These are phyloP conservation scores for Elaphurus davidianus DNA, from an alignment of 2,113 vertebrate species.

Conservation along the genomic window DNA sequence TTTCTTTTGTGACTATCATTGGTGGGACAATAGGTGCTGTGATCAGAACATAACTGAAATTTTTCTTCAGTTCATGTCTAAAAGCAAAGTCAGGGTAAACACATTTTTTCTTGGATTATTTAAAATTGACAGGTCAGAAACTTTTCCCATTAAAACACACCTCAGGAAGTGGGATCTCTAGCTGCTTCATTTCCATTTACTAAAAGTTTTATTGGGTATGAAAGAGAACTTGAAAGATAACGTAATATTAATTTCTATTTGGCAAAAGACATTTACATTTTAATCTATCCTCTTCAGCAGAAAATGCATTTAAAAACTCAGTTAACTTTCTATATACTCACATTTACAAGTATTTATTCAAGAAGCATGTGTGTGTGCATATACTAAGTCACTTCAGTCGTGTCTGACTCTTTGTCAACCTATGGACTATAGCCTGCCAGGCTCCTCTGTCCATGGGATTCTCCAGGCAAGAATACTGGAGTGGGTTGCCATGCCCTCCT, in stretches of 20 bases:
- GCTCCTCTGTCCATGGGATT: neutral
- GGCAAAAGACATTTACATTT: neutral
- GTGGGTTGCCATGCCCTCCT: neutral
- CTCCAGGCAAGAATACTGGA: neutral
- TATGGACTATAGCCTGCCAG: neutral
- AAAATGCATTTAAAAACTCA: constrained; percentile 20
- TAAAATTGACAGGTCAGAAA: constrained; percentile 1
- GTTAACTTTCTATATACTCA: neutral
- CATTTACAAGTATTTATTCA: neutral
- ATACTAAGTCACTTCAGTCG: neutral
- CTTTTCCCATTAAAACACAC: neutral
- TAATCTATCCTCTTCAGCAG: neutral
- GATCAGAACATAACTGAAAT: neutral
- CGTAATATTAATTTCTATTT: constrained; percentile 13
- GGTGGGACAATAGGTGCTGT: neutral
- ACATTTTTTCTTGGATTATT: neutral
- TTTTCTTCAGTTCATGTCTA: neutral
- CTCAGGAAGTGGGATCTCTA: neutral
- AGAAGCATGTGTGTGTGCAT: neutral
- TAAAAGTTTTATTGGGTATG: neutral
- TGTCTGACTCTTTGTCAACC: neutral
- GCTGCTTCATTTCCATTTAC: neutral
- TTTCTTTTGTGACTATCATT: neutral
- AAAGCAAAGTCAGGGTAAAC: neutral
- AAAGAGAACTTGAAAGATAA: neutral